Conservation (phyloP, 92 coral and sea anemone genomes). For the Ricordea florida region DNA sequence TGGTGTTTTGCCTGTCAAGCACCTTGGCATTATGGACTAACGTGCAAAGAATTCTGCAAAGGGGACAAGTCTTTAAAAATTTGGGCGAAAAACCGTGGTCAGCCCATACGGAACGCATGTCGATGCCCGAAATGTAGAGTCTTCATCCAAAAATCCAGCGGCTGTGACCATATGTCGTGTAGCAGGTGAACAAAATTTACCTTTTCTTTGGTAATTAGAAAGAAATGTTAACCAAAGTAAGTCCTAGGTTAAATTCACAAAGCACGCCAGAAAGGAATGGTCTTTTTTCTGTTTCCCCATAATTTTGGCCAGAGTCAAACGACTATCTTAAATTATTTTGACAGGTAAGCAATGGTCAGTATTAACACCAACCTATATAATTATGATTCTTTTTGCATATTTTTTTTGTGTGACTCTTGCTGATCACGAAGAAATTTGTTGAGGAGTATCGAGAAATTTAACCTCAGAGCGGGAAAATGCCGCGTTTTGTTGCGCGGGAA, state of each 20-base stretch:
- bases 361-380: too few species aligned
- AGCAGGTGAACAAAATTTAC: slow-evolving; percentile 60
- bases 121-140: slow-evolving; percentile 84
- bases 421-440: too few species aligned
- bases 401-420: too few species aligned
- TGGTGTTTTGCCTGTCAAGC: slow-evolving; percentile 92
- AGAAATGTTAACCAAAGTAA: too few species aligned
- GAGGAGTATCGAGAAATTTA: too few species aligned
- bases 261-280: too few species aligned
- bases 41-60: slow-evolving; percentile 75
- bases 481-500: too few species aligned
- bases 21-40: slow-evolving; percentile 86
- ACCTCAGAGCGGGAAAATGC: too few species aligned
- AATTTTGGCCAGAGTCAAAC: too few species aligned
- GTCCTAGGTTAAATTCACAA: too few species aligned
- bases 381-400: too few species aligned
- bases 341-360: not conserved
- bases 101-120: slow-evolving; percentile 68
- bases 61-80: slow-evolving; percentile 87
- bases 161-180: slow-evolving; percentile 91
- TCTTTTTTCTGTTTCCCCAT: too few species aligned
- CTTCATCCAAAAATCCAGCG: slow-evolving; percentile 79
- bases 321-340: not conserved
- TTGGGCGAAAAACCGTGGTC: slow-evolving; percentile 91
- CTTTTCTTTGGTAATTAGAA: not conserved